phyloP scores from a whole-genome alignment of 2,888 invertebrate species.

The Sphaerophoria taeniata region DNA sequence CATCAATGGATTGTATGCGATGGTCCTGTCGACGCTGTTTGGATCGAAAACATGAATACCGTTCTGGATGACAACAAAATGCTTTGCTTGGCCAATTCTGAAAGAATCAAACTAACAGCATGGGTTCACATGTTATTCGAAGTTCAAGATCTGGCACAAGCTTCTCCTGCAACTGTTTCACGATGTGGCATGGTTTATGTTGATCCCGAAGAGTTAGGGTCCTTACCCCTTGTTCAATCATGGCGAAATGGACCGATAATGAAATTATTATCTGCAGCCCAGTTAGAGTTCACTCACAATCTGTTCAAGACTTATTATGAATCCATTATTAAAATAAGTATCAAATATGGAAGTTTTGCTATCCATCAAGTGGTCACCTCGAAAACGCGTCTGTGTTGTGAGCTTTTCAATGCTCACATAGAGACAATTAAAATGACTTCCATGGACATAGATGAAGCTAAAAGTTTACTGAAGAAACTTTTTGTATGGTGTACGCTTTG shows the following conservation, averaged over 20 bases:
- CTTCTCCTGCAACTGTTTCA: conserved; percentile 94
- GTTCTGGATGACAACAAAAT: conserved; percentile 97
- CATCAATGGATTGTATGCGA: conserved; percentile 97
- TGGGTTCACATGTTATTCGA: conserved; percentile 96
- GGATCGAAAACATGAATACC: conserved; percentile 97
- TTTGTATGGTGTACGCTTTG: conserved; percentile 93
- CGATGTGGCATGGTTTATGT: conserved; percentile 95
- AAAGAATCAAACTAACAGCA: conserved; percentile 93
- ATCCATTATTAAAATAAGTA: conserved; percentile 87
- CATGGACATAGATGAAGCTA: conserved; percentile 84
- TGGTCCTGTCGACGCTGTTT: conserved; percentile 95
- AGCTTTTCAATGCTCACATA: conserved; percentile 88
- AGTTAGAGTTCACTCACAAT: conserved; percentile 86
- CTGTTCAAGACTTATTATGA: conserved; percentile 88
- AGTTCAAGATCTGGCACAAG: conserved; percentile 92
- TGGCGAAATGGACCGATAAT: conserved; percentile 86
- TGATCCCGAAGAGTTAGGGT: conserved; percentile 92
- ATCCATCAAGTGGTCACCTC: conserved; percentile 94
- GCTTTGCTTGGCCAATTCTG: conserved; percentile 95
- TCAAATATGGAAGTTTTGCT: conserved; percentile 87
- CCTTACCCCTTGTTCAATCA: conserved; percentile 90
- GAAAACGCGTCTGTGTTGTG: conserved; percentile 90
- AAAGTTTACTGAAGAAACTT: conserved; percentile 88
- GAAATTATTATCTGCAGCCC: conserved; percentile 84
- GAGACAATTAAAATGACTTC: conserved; percentile 84